These are phyloP conservation scores for Hirundo rustica DNA, from an alignment of 2,797 vertebrate genomes.

Conservation along the genomic window DNA sequence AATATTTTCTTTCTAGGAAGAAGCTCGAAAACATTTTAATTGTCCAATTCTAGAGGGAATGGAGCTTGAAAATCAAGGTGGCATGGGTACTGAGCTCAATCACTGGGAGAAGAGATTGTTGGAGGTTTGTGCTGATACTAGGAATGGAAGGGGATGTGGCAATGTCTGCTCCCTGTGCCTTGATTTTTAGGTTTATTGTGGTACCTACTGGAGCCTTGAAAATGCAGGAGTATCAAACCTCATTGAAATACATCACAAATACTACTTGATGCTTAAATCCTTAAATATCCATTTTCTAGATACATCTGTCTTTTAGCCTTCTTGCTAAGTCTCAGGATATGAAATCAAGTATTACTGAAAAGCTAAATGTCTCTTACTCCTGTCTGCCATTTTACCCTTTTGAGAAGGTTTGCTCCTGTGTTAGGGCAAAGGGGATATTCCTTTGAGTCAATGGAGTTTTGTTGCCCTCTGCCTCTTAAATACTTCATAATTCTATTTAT, in stretches of 20 bases:
- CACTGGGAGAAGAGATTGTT: slow-evolving; percentile 96
- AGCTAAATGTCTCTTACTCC: not conserved
- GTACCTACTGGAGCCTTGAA: not conserved
- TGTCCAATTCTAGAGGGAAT: slow-evolving; percentile 94
- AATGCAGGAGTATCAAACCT: not conserved
- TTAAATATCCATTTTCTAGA: not conserved
- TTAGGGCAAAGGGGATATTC: not conserved
- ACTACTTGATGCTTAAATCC: not conserved
- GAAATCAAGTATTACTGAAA: not conserved
- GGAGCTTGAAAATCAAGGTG: slow-evolving; percentile 99
- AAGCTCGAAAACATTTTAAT: slow-evolving; percentile 90
- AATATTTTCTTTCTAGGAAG: slow-evolving; percentile 80
- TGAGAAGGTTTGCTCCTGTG: not conserved
- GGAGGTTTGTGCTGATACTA: slow-evolving; percentile 80
- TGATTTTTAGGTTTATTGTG: not conserved
- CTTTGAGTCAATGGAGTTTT: not conserved
- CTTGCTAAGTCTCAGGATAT: not conserved
- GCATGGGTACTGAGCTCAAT: slow-evolving; percentile 93
- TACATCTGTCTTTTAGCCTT: not conserved
- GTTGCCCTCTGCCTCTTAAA: not conserved
- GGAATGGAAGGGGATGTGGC: not conserved
- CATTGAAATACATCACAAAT: not conserved
- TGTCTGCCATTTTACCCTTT: not conserved
- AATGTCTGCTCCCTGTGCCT: not conserved
- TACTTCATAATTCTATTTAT: not conserved